A percentile compares a stretch with the other conserved stretches of the same genome.
Conservation (phyloP, 2,797 vertebrate genomes). For the Alca torda region DNA sequence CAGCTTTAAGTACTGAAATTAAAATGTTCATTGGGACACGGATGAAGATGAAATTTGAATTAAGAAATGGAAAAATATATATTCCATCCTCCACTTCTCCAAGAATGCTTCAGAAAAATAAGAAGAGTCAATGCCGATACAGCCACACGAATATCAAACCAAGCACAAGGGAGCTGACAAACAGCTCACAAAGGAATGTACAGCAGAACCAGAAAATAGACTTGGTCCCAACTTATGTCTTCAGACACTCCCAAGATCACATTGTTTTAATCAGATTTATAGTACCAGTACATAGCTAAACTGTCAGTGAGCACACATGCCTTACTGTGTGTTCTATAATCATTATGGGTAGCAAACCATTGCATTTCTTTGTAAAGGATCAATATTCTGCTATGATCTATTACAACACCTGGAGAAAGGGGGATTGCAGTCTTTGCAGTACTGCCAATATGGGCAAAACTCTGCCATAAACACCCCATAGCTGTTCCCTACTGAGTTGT, state of each 20-base stretch:
- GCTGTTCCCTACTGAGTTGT: neutral
- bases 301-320: accelerated
- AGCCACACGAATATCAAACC: neutral
- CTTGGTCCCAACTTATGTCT: neutral
- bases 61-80: neutral
- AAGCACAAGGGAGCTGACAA: neutral
- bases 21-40: neutral
- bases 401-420: neutral
- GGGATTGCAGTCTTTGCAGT: neutral
- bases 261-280: neutral
- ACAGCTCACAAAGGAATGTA: neutral
- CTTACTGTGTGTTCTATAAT: neutral
- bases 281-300: neutral
- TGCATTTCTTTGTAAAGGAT: neutral
- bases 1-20: neutral
- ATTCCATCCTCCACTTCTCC: neutral
- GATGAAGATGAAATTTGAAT: neutral
- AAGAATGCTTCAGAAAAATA: neutral
- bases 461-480: neutral
- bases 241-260: neutral
- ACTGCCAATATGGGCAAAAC: neutral
- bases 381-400: neutral
- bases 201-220: neutral
- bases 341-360: neutral
- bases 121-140: neutral